Percentiles rank a stretch among this genome's conserved stretches.
phyloP scores from a whole-genome alignment of 2,888 invertebrate species.

The Steinernema carpocapsae region DNA sequence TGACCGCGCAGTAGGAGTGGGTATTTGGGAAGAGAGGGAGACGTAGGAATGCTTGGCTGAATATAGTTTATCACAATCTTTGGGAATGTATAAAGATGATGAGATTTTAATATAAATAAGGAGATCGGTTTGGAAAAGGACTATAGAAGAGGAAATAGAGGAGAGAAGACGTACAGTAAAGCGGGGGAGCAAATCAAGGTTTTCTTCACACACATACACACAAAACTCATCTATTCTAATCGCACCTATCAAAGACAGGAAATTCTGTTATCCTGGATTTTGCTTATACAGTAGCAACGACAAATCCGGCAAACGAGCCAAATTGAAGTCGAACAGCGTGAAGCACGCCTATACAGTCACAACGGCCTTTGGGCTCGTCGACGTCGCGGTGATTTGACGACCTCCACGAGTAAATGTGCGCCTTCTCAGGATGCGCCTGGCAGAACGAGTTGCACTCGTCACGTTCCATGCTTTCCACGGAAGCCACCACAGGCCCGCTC shows the following conservation, averaged over 20 bases:
- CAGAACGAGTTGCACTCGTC: slow-evolving; percentile 46
- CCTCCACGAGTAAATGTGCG: slow-evolving; percentile 49
- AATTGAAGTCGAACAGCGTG: slow-evolving; percentile 47
- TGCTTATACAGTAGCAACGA: slow-evolving; percentile 14
- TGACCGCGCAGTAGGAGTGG: background rate
- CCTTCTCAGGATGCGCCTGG: slow-evolving; percentile 27
- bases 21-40: slow-evolving; percentile 7
- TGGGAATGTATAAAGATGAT: background rate
- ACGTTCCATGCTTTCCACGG: slow-evolving; percentile 39
- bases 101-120: background rate
- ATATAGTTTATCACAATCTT: background rate
- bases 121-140: background rate
- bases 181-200: no score
- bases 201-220: no score
- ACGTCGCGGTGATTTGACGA: slow-evolving; percentile 44
- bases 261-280: background rate
- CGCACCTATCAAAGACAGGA: slow-evolving; percentile 33
- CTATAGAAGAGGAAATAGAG: background rate
- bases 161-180: background rate
- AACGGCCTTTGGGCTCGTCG: slow-evolving; percentile 43
- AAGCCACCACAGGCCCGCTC: slow-evolving; percentile 42
- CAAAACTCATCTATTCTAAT: background rate
- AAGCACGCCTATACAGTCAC: slow-evolving; percentile 49
- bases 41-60: background rate
- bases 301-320: slow-evolving; percentile 51